Evolutionary conservation across 1,140 invertebrate genomes (phyloP).

Genomic region (Drosophila nigromelanica): DNA sequence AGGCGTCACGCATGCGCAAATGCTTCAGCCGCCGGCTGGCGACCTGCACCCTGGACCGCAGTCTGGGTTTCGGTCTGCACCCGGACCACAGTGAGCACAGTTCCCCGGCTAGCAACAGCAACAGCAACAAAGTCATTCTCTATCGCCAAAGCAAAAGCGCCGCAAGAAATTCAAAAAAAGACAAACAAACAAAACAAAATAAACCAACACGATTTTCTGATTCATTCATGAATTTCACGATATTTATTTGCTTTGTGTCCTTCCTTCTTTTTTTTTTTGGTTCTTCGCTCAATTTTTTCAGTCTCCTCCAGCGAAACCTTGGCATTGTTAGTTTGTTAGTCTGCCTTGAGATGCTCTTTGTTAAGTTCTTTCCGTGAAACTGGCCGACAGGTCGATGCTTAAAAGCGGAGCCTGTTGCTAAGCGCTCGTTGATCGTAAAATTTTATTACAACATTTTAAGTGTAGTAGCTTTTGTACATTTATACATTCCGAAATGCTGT

Average conservation of each 20-base stretch:
- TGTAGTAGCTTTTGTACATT: constrained; percentile 32
- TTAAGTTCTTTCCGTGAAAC: constrained; percentile 17
- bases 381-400: constrained; percentile 4
- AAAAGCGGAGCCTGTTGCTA: constrained; percentile 63
- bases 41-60: constrained; percentile 23
- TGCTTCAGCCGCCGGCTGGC: constrained; percentile 14
- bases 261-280: constrained; percentile 26
- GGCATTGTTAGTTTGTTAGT: constrained; percentile 37
- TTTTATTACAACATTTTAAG: constrained; percentile 66
- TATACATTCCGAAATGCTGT: neutral
- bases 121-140: constrained; percentile 42
- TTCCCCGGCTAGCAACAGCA: constrained; percentile 58
- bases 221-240: constrained; percentile 80
- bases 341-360: constrained; percentile 10
- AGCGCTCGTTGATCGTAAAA: constrained; percentile 67
- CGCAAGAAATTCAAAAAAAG: constrained; percentile 8
- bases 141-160: constrained; percentile 13
- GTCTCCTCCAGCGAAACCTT: constrained; percentile 9
- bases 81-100: constrained; percentile 37
- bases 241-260: constrained; percentile 71
- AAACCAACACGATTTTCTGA: constrained; percentile 64
- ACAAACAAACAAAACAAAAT: constrained; percentile 4
- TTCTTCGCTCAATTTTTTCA: constrained; percentile 14
- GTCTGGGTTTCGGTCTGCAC: neutral
- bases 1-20: constrained; percentile 69